Base-by-base conservation (phyloP, 2,797 vertebrate species). In the Xenopus petersii region DNA sequence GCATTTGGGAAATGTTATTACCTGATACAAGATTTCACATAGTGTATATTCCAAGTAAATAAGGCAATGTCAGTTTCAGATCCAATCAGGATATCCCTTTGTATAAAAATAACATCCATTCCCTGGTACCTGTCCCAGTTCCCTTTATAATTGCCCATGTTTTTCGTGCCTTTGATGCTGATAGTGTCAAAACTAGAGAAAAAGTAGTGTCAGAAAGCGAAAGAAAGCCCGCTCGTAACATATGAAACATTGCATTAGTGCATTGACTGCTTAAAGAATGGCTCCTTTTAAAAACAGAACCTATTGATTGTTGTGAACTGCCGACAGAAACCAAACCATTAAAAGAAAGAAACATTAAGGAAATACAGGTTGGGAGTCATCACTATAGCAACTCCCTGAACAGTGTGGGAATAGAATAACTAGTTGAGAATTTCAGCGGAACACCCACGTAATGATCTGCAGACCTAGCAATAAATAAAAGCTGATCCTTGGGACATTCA, bases 301-400 rank as follows among this genome's bases (percentile, higher is more conserved):
- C 70, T 68, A 83, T 17, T 84, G 87, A 89, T 81, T 80, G 83
- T 84, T 85, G 81, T 63, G 72, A 83, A 67, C 75, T 78, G 81
- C 0, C 70, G 86, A 85, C 84, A 82, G 79, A 85, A 87, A 84
- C 76, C 47, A 74, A 81, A 81, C 80, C 81, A 82, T 87, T 75
- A 86, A 51, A 79, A 87, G 86, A 81, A 83, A 90, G 81, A 80
- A 83, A 73, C 74, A 79, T 87, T 81, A 75, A 82, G 80, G 71
- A 89, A 86, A 86, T 88, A 83, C 80, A 85, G 81, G 33, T 73
- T 81, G 82, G 61, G 30, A 83, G 56, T 81, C 81, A 84, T 86
- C 84, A 80, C 82, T 86, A 86, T 86, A 75, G 85, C 78, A 91
- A 90, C 84, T 26, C 60, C 79, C 81, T 64, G 76, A 85, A 65